Percentiles rank a stretch among this genome's conserved stretches.
Conservation (phyloP, 2,888 invertebrate genomes). For the Rhabditophanes sp. region DNA sequence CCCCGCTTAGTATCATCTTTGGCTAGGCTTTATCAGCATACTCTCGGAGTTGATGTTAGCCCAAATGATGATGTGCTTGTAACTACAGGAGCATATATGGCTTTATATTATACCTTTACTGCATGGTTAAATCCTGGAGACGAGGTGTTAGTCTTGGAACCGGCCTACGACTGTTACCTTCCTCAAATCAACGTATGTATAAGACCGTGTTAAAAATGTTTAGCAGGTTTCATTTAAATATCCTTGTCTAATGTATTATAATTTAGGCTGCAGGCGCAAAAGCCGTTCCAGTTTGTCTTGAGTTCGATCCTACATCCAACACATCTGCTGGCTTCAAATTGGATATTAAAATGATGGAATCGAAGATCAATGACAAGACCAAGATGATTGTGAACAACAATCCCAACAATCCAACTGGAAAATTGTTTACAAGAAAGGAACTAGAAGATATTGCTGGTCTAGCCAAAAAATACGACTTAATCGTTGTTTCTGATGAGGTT, state of each 20-base stretch:
- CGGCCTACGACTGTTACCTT: constrained; percentile 92
- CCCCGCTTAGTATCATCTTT: constrained; percentile 64
- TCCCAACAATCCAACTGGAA: constrained; percentile 91
- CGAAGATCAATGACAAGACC: constrained; percentile 68
- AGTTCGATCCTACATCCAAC: constrained; percentile 10
- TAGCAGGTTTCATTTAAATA: too few species aligned
- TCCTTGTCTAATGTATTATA: not conserved
- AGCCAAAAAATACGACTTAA: constrained; percentile 75
- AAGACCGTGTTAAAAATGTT: constrained; percentile 58
- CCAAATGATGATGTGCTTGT: constrained; percentile 70
- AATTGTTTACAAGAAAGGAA: constrained; percentile 50
- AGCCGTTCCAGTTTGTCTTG: constrained; percentile 68
- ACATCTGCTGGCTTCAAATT: constrained; percentile 71
- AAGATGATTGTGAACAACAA: constrained; percentile 76
- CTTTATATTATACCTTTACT: constrained; percentile 67
- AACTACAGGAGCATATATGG: constrained; percentile 82
- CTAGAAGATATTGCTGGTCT: constrained; percentile 60
- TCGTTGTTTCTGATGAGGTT: constrained; percentile 88
- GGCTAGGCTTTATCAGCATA: constrained; percentile 65
- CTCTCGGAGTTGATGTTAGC: constrained; percentile 63
- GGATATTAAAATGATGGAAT: constrained; percentile 63
- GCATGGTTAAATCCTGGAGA: constrained; percentile 67
- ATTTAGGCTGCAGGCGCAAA: constrained; percentile 51
- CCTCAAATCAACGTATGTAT: constrained; percentile 78
- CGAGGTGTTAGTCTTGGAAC: constrained; percentile 64